Conservation (phyloP, 1,140 invertebrate genomes). For the Chelonus insularis region DNA sequence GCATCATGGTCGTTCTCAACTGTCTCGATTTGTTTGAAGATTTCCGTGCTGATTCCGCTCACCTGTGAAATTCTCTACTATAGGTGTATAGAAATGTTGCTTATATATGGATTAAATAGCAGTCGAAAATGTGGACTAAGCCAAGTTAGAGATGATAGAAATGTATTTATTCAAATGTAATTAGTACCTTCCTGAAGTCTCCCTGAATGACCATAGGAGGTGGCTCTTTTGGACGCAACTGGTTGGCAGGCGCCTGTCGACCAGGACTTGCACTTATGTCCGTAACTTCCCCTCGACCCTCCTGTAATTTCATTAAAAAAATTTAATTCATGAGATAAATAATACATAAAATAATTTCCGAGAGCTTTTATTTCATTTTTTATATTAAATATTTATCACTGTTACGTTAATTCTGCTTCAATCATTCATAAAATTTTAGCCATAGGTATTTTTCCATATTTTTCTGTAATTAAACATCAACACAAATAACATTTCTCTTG, state of each 20-base stretch:
- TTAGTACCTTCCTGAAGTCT: slow-evolving; percentile 85
- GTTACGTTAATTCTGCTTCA: too few relatives aligned
- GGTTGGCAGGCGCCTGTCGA: slow-evolving; percentile 73
- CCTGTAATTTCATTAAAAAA: slow-evolving; percentile 61
- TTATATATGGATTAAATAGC: background rate
- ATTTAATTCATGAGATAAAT: slow-evolving; percentile 3
- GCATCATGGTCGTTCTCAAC: slow-evolving; percentile 94
- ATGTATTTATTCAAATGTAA: background rate
- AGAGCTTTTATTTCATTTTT: background rate
- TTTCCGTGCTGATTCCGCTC: slow-evolving; percentile 91
- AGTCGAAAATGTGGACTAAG: background rate
- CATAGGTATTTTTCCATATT: too few relatives aligned
- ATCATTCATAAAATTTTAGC: too few relatives aligned
- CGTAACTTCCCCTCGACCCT: slow-evolving; percentile 84
- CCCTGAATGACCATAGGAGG: slow-evolving; percentile 90
- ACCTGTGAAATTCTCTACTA: slow-evolving; percentile 65
- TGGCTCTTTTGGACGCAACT: slow-evolving; percentile 71
- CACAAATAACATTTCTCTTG: too few relatives aligned
- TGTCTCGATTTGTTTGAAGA: slow-evolving; percentile 94
- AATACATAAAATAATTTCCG: slow-evolving; percentile 4
- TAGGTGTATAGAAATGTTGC: slow-evolving; percentile 18
- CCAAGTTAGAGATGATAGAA: too few relatives aligned
- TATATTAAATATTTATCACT: too few relatives aligned
- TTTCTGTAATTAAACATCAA: too few relatives aligned
- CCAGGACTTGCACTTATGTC: slow-evolving; percentile 88